Evolutionary conservation across 2,888 invertebrate species (phyloP).

Genomic region (Ferrisia virgata): DNA sequence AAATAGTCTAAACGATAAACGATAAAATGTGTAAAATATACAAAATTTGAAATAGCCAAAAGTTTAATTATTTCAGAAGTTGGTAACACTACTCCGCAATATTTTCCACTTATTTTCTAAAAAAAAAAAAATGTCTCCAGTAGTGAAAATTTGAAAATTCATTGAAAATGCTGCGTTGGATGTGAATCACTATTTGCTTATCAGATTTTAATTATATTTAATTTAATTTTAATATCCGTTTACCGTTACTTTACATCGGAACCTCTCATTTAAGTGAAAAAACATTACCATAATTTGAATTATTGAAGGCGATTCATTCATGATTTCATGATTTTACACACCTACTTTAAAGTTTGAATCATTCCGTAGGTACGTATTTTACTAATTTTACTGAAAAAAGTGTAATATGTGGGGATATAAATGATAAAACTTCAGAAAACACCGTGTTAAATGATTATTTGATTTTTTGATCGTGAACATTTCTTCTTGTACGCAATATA

Average conservation of each 20-base stretch:
- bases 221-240: not conserved
- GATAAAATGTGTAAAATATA: not conserved
- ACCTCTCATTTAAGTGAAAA: not conserved
- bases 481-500: not conserved
- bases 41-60: not conserved
- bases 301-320: conserved; percentile 21
- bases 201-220: not conserved
- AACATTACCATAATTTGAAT: not conserved
- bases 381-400: not conserved
- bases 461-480: not conserved
- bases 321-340: conserved; percentile 33
- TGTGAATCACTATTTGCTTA: not conserved
- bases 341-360: conserved; percentile 19
- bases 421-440: not conserved
- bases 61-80: not conserved
- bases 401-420: not conserved
- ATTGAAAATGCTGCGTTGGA: conserved; percentile 19
- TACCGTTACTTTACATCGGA: not conserved
- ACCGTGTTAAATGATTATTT: not conserved
- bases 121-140: conserved; percentile 7
- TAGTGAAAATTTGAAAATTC: conserved; percentile 4
- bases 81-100: not conserved
- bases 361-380: conserved; percentile 29
- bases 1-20: not conserved
- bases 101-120: not conserved